Percentiles rank a stretch among this genome's conserved stretches.
Evolutionary conservation across 2,113 vertebrate species (phyloP).

Genomic region (Oreochromis tanganicae): DNA sequence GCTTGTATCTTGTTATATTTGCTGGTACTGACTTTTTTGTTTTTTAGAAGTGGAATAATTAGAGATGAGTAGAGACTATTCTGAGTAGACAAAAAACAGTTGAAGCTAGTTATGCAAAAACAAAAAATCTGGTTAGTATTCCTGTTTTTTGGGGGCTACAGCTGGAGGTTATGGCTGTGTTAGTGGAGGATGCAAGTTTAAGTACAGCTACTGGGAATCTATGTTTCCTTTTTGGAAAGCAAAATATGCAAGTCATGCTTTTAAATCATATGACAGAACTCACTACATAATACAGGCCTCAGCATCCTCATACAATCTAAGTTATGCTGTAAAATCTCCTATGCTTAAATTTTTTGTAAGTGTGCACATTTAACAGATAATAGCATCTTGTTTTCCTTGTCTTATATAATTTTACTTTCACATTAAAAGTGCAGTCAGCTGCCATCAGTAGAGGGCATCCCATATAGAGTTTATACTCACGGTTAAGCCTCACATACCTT

Average conservation of each 20-base stretch:
- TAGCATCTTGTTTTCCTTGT: not conserved
- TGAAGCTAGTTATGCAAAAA: not conserved
- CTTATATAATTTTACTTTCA: not conserved
- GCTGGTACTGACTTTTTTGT: not conserved
- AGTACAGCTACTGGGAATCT: not conserved
- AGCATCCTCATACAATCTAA: not conserved
- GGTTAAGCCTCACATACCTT: not conserved
- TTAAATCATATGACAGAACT: not conserved
- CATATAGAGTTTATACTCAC: not conserved
- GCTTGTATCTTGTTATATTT: not conserved
- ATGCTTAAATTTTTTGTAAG: not conserved
- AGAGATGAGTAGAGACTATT: not conserved
- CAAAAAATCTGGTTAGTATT: not conserved
- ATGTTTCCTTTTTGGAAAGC: not conserved
- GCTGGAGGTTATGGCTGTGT: not conserved
- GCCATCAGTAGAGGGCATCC: not conserved
- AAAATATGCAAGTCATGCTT: not conserved
- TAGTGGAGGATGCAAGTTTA: not conserved
- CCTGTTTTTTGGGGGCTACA: not conserved
- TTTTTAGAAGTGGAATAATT: not conserved
- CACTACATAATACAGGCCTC: not conserved
- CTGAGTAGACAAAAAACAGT: not conserved
- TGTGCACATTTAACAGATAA: not conserved
- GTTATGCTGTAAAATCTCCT: not conserved
- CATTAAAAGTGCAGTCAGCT: not conserved